Base-by-base conservation (phyloP, 2,888 invertebrate species). In the Criorhina ranunculi region DNA sequence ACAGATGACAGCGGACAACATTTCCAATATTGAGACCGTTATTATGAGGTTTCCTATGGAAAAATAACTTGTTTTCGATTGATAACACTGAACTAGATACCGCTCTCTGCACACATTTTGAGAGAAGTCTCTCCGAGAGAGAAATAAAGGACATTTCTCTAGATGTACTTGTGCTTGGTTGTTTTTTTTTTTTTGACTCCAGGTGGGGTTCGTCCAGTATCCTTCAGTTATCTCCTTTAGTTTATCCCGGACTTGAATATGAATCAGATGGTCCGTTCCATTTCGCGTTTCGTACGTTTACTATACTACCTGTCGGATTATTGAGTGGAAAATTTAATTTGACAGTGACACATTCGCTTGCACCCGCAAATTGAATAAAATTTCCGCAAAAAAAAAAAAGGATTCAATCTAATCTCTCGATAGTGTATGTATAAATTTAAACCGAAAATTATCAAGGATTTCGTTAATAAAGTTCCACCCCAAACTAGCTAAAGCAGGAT, bases 201-300 rank as follows among this genome's bases (percentile, higher is more conserved):
- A 88, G 88, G 88, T 88, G 88, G 88, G 87, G 87, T 88, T 87
- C 88, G 87, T 88, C 87, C 87, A 88, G 86, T 88, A 88, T 88
- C 88, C 85, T 88, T 87, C 59, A 87, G 87, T 83, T 87, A 87
- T 88, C 87, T 87, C 82, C 87, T 85, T 88, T 87, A 88, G 88
- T 88, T 87, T 87, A 87, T 85, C 87, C 88, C 88, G 87, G 87
- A 88, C 88, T 87, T 86, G 87, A 87, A 87, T 86, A 86, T 87
- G 87, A 88, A 87, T 87, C 88, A 88, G 88, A 87, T 87, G 87
- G 88, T 86, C 80, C 87, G 86, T 87, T 86, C 86, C 87, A 78
- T 86, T 75, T 66, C 78, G 78, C 77, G 78, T 75, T 86, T 55
- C 66, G 59, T 53, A 73, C 70, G 66, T 59, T 49, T 49, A 24